A percentile compares a stretch with the other conserved stretches of the same genome.
These are phyloP conservation scores for Oscheius onirici DNA, from an alignment of 2,888 invertebrate species.

Conservation along the genomic window DNA sequence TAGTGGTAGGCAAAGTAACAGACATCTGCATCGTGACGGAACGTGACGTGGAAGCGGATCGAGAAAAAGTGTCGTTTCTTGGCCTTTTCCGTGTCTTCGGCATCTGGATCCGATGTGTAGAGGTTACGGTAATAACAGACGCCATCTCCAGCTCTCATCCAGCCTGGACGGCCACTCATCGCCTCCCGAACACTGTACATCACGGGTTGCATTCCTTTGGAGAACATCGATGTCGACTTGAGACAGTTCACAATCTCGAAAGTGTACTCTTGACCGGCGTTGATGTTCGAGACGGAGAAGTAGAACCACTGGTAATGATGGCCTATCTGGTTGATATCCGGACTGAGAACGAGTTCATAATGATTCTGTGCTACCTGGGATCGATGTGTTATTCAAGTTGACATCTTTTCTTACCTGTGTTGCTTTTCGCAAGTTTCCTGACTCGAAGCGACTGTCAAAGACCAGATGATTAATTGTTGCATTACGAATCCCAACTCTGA, in stretches of 20 bases:
- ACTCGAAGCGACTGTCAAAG: slow-evolving; percentile 87
- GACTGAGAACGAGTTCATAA: slow-evolving; percentile 84
- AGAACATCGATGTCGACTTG: slow-evolving; percentile 86
- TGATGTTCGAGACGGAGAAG: slow-evolving; percentile 82
- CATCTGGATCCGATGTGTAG: slow-evolving; percentile 58
- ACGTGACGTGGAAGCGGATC: slow-evolving; percentile 82
- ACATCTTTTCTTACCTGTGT: slow-evolving; percentile 80
- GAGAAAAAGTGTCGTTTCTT: slow-evolving; percentile 77
- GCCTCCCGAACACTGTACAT: slow-evolving; percentile 85
- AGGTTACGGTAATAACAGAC: slow-evolving; percentile 85
- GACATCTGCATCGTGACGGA: slow-evolving; percentile 82
- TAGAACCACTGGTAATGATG: slow-evolving; percentile 89
- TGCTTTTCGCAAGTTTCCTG: slow-evolving; percentile 84
- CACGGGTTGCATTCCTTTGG: slow-evolving; percentile 88
- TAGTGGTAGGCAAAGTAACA: slow-evolving; percentile 88
- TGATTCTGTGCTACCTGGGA: slow-evolving; percentile 81
- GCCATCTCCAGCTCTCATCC: slow-evolving; percentile 81
- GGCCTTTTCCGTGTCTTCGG: slow-evolving; percentile 41
- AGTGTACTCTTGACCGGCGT: slow-evolving; percentile 79
- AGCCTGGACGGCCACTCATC: slow-evolving; percentile 75
- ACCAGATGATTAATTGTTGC: slow-evolving; percentile 74
- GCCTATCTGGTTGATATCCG: slow-evolving; percentile 82
- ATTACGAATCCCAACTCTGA: slow-evolving; percentile 44
- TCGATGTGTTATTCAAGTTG: background rate
- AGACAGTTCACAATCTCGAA: slow-evolving; percentile 89